Conservation (phyloP, 2,113 vertebrate species). For the Microtus pennsylvanicus region DNA sequence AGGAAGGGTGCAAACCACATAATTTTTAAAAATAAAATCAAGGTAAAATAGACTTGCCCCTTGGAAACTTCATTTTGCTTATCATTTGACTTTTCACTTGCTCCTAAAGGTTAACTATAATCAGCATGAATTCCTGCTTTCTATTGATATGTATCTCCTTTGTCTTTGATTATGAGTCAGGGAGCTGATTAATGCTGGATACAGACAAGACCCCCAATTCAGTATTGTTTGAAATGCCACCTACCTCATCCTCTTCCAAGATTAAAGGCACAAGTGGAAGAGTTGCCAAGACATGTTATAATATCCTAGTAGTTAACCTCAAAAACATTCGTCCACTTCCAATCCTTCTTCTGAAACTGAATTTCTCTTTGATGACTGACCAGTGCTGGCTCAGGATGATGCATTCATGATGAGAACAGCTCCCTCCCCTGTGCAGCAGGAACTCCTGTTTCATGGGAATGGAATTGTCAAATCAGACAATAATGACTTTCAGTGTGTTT, state of each 20-base stretch:
- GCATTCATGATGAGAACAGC: not conserved
- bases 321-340: not conserved
- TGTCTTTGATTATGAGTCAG: not conserved
- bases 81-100: not conserved
- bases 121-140: not conserved
- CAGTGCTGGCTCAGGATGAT: not conserved
- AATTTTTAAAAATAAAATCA: not conserved
- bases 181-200: not conserved
- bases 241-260: not conserved
- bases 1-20: not conserved
- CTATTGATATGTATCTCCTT: not conserved
- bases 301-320: not conserved
- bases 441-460: no score
- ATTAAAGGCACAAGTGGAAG: not conserved
- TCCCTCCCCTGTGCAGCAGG: not conserved
- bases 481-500: no score
- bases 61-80: not conserved
- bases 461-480: not conserved
- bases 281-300: not conserved
- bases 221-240: not conserved
- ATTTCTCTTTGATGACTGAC: not conserved
- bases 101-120: not conserved
- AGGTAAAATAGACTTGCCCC: fast-evolving
- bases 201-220: not conserved
- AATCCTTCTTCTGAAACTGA: not conserved